Percentiles rank a stretch among this genome's conserved stretches.
These are phyloP conservation scores for Pao palembangensis DNA, from an alignment of 2,113 vertebrate genomes.

Conservation along the genomic window DNA sequence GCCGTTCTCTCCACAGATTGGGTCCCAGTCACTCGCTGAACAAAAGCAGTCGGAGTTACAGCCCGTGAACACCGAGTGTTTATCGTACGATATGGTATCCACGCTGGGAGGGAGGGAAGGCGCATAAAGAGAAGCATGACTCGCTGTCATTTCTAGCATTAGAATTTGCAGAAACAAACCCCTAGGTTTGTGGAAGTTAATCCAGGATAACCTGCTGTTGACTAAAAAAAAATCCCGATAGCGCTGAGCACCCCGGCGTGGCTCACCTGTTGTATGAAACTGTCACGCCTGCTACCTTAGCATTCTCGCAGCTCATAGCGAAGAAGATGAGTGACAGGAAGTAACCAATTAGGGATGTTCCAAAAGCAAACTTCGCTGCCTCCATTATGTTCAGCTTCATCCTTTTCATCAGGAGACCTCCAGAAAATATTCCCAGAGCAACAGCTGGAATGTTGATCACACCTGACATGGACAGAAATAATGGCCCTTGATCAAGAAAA, in stretches of 20 bases:
- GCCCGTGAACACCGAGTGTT: conserved; percentile 59
- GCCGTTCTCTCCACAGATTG: conserved; percentile 84
- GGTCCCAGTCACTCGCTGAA: conserved; percentile 82
- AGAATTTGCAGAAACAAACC: too few relatives aligned
- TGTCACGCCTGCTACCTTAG: conserved; percentile 85
- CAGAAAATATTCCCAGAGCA: conserved; percentile 86
- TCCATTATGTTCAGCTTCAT: conserved; percentile 84
- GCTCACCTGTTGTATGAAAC: conserved; percentile 85
- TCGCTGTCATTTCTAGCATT: too few relatives aligned
- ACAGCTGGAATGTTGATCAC: conserved; percentile 86
- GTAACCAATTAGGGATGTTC: conserved; percentile 76
- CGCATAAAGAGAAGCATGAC: too few relatives aligned
- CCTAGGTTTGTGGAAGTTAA: too few relatives aligned
- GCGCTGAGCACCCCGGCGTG: background rate
- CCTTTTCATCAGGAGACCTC: conserved; percentile 89
- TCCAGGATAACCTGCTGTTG: too few relatives aligned
- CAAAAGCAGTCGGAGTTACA: conserved; percentile 83
- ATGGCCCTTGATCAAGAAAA: background rate
- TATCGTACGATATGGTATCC: conserved; percentile 46
- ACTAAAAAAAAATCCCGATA: too few relatives aligned
- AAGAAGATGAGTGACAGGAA: conserved; percentile 77
- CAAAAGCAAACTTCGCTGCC: conserved; percentile 80
- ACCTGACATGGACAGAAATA: conserved; percentile 63
- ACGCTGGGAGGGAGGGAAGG: conserved; percentile 34
- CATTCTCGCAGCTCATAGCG: conserved; percentile 82